Percentiles rank a stretch among this genome's conserved stretches.
Conservation (phyloP, 2,113 vertebrate genomes). For the Microcebus lehilahytsara region DNA sequence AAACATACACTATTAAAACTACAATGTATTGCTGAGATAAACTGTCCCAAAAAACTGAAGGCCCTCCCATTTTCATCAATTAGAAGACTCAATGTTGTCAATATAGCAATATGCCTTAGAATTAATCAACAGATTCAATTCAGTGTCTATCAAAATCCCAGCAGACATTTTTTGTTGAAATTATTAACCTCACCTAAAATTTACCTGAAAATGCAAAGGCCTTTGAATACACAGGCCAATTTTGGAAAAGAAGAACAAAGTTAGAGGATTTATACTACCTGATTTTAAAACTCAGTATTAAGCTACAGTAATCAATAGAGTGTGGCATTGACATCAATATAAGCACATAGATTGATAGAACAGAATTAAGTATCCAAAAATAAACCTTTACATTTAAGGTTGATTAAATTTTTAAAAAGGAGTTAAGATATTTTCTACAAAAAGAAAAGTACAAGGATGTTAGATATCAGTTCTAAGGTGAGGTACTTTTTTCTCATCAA, state of each 20-base stretch:
- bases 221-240: background rate
- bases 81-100: background rate
- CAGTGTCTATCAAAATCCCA: background rate
- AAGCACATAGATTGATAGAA: background rate
- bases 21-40: background rate
- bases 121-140: background rate
- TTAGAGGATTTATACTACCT: background rate
- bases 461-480: background rate
- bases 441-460: background rate
- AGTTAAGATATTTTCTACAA: background rate
- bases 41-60: background rate
- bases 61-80: background rate
- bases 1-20: background rate
- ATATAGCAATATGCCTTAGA: background rate
- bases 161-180: background rate
- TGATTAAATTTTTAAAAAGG: background rate
- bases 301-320: background rate
- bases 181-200: no score
- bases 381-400: background rate
- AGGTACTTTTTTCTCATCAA: background rate
- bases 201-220: no score
- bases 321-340: background rate
- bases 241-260: background rate
- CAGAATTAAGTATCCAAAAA: background rate
- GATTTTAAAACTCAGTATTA: background rate